phyloP scores from a whole-genome alignment of 2,797 vertebrate species.

The Neopelma chrysocephalum region DNA sequence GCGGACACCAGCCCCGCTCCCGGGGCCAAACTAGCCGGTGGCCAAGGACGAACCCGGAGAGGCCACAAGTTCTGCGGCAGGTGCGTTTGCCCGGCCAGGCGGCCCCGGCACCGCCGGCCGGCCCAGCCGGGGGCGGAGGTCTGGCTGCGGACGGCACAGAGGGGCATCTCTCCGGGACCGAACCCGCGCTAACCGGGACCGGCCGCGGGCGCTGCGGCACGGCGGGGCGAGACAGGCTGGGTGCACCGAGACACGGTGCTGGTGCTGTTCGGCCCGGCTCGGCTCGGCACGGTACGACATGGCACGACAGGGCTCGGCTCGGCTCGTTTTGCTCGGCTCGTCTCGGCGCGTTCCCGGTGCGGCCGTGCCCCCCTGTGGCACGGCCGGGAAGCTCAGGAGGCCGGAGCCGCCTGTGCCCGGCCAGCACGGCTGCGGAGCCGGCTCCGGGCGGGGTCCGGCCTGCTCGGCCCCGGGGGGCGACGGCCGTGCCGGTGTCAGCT shows the following conservation, averaged over 20 bases:
- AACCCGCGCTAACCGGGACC: neutral
- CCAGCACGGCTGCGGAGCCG: neutral
- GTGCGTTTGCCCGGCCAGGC: neutral
- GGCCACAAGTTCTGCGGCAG: fast-evolving
- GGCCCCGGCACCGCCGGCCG: neutral
- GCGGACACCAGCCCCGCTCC: neutral
- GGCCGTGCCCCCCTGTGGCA: constrained; percentile 41
- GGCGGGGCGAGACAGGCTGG: neutral
- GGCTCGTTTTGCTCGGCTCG: neutral
- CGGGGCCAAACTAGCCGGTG: neutral
- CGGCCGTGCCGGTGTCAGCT: neutral
- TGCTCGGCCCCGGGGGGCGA: neutral
- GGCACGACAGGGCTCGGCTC: neutral
- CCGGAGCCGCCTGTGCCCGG: neutral
- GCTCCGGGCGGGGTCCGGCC: neutral
- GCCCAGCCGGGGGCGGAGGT: neutral
- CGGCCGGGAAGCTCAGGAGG: constrained; percentile 17
- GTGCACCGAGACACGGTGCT: too few species aligned
- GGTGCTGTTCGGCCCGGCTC: fast-evolving
- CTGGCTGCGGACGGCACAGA: too few species aligned
- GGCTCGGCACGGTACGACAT: neutral
- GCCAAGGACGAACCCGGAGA: neutral
- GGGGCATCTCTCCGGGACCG: neutral
- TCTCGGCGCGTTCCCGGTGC: neutral
- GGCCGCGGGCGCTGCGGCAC: neutral